phyloP scores from a whole-genome alignment of 2,113 vertebrate species.

The Spea multiplicata region DNA sequence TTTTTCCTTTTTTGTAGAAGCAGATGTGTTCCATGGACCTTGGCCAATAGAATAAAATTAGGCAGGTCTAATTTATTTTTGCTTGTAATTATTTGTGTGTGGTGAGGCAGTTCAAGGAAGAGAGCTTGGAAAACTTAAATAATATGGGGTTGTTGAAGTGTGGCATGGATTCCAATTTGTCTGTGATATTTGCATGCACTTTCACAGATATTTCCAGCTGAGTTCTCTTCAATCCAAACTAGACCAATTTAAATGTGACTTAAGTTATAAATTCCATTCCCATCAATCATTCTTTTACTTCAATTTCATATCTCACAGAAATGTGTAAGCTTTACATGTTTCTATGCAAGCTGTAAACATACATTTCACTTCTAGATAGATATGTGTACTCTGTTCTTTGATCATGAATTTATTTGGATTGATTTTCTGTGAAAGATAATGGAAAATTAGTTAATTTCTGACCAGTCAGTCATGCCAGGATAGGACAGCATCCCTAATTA shows the following conservation, averaged over 20 bases:
- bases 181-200: conserved; percentile 4
- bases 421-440: neutral
- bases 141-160: conserved; percentile 26
- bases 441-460: too few species aligned
- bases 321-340: neutral
- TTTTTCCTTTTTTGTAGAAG: neutral
- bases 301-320: neutral
- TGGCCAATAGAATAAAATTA: conserved; percentile 7
- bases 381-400: neutral
- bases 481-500: too few species aligned
- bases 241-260: conserved; percentile 7
- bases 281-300: neutral
- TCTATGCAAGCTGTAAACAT: conserved; percentile 6
- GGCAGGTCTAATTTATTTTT: conserved; percentile 14
- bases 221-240: conserved; percentile 5
- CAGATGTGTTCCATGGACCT: neutral
- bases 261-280: neutral
- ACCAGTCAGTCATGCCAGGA: too few species aligned
- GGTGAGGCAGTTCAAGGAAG: conserved; percentile 4
- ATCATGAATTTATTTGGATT: neutral
- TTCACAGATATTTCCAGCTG: conserved; percentile 9
- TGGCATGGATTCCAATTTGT: conserved; percentile 16
- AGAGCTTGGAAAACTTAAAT: neutral
- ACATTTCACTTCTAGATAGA: neutral
- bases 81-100: conserved; percentile 34